Evolutionary conservation across 2,113 vertebrate species (phyloP), one percentile per base, ranked within the genome.

Genomic region (Lepus timidus): DNA sequence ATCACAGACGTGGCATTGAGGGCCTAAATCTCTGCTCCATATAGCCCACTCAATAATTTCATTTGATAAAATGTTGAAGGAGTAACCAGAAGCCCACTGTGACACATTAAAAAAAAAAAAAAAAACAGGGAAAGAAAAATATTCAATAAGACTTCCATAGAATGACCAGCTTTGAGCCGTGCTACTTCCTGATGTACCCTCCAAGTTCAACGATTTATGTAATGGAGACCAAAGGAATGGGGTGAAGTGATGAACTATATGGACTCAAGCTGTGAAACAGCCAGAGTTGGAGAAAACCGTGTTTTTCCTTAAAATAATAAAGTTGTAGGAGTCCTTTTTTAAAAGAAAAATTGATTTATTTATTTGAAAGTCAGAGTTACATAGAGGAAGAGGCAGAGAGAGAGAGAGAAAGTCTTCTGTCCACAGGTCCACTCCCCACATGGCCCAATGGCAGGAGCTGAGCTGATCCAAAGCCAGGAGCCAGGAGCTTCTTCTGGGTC

Each of bases 151-250:
- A 5, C n/a, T 84, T 31, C 76, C 17, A 25, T 6, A 52, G 67
- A 93, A 80, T 44, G 44, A 49, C 22, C 22, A 29, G 13, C 33
- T 67, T 65, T 55, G 74, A 82, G 82, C 23, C 8, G 13, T 25
- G 3, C 22, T 79, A 49, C n/a, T 78, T 78, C 62, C 80, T 65
- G 52, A 58, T 3, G 49, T n/a, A 0, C 31, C 23, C 44, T 85
- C 82, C 68, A 64, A 91, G 61, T n/a, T 80, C 71, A 95, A 91
- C 61, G 52, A 31, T 36, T 81, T 91, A 31, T 33, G 33, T 29
- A 61, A 78, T 17, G 22, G 27, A 86, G 20, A n/a, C 85, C 51
- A 44, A 33, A 39, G 23, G 10, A 29, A n/a, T 2, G 22, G 10
- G 76, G 81, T 23, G 17, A 81, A 88, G n/a, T 36, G 16, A 36